Percentiles rank a stretch among this genome's conserved stretches.
These are phyloP conservation scores for Saguinus midas DNA, from an alignment of 2,113 vertebrate species.

Conservation along the genomic window DNA sequence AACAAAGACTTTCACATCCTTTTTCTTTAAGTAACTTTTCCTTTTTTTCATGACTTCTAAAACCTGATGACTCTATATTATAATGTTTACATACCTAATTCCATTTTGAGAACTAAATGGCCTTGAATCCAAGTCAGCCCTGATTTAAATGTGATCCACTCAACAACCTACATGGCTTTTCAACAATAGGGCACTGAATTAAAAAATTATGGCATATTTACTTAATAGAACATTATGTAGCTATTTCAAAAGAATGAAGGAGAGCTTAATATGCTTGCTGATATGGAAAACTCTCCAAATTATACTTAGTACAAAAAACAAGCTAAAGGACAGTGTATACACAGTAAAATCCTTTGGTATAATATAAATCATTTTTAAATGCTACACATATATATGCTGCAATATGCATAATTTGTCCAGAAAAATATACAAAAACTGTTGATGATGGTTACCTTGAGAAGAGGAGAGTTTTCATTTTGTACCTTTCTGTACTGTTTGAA, in stretches of 20 bases:
- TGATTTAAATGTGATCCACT: constrained; percentile 39
- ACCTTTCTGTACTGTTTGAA: constrained; percentile 78
- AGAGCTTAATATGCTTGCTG: background rate
- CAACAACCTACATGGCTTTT: constrained; percentile 5
- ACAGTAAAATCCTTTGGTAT: constrained; percentile 8
- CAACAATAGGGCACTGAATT: background rate
- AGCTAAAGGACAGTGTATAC: constrained; percentile 13
- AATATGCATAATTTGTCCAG: constrained; percentile 62
- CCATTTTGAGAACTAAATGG: constrained; percentile 19
- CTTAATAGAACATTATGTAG: constrained; percentile 33
- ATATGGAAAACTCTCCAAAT: constrained; percentile 30
- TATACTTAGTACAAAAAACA: constrained; percentile 13
- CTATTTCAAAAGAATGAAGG: constrained; percentile 32
- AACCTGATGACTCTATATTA: background rate
- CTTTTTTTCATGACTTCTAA: constrained; percentile 25
- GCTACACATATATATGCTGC: constrained; percentile 38
- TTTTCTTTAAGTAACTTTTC: background rate
- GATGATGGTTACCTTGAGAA: constrained; percentile 74
- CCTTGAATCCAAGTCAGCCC: constrained; percentile 1
- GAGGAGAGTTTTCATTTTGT: constrained; percentile 78
- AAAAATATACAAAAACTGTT: constrained; percentile 70
- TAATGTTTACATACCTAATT: constrained; percentile 20
- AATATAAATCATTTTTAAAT: constrained; percentile 50
- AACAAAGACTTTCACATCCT: constrained; percentile 23
- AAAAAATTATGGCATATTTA: constrained; percentile 16